Evolutionary conservation across 2,888 invertebrate species (phyloP).

Genomic region (Pseudanteris insignis): DNA sequence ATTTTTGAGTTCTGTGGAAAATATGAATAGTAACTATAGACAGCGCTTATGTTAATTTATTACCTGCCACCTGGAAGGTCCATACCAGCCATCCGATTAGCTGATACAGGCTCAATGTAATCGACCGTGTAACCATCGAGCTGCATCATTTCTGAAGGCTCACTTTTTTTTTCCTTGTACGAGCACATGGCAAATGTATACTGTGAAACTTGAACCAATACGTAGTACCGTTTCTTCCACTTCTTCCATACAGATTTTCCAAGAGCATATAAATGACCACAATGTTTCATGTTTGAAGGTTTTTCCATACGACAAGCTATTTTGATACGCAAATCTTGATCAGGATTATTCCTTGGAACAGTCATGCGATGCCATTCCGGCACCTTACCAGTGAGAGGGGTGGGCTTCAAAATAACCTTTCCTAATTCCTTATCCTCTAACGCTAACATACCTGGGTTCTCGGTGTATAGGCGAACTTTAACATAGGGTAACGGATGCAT

Average conservation of each 20-base stretch:
- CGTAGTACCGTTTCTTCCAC: constrained; percentile 98
- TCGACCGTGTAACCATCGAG: constrained; percentile 99
- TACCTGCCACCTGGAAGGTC: constrained; percentile 68
- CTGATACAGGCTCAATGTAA: constrained; percentile 94
- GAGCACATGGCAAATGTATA: constrained; percentile 99
- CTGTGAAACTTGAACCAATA: constrained; percentile 98
- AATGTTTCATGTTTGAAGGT: constrained; percentile 99
- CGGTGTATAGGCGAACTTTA: constrained; percentile 97
- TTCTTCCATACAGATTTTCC: constrained; percentile 99
- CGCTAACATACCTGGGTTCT: constrained; percentile 97
- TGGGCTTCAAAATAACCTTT: constrained; percentile 88
- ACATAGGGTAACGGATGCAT: constrained; percentile 96
- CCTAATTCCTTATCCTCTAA: constrained; percentile 98
- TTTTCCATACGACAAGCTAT: constrained; percentile 99
- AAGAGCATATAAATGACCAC: constrained; percentile 93
- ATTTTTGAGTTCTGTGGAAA: no score
- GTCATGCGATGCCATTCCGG: constrained; percentile 99
- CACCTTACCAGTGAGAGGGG: constrained; percentile 86
- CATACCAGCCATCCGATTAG: constrained; percentile 92
- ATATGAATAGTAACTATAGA: no score
- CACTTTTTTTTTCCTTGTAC: constrained; percentile 98
- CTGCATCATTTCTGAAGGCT: constrained; percentile 99
- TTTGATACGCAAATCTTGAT: constrained; percentile 95
- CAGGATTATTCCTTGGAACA: constrained; percentile 92
- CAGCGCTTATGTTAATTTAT: constrained; percentile 1